phyloP scores from a whole-genome alignment of 2,888 invertebrate species.

The Parnassius apollo region DNA sequence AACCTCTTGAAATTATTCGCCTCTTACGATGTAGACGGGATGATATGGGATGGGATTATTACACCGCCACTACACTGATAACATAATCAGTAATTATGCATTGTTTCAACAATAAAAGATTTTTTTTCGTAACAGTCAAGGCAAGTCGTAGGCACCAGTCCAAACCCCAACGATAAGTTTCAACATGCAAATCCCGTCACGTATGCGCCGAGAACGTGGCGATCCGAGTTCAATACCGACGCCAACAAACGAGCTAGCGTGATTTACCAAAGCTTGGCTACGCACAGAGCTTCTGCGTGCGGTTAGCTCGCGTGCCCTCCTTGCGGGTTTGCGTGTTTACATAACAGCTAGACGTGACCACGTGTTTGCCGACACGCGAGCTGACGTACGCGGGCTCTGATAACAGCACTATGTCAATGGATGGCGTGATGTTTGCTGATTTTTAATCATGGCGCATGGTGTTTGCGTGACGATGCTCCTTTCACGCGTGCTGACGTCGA shows the following conservation, averaged over 20 bases:
- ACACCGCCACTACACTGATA: no score
- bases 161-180: neutral
- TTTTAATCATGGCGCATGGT: conserved; percentile 63
- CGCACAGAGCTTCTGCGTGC: conserved; percentile 49
- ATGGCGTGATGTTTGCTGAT: conserved; percentile 69
- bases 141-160: conserved; percentile 5
- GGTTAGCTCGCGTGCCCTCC: conserved; percentile 52
- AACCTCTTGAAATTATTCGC: no score
- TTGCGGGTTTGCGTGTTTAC: conserved; percentile 44
- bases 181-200: conserved; percentile 23
- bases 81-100: no score
- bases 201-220: conserved; percentile 7
- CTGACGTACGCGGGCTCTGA: conserved; percentile 44
- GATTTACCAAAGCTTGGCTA: conserved; percentile 32
- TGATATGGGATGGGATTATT: no score
- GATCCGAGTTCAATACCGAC: conserved; percentile 27
- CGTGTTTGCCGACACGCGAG: conserved; percentile 67
- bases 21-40: no score
- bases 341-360: conserved; percentile 51
- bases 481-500: conserved; percentile 27
- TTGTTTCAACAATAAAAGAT: no score
- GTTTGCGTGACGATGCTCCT: conserved; percentile 52
- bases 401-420: conserved; percentile 68
- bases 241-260: neutral
- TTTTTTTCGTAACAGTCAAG: no score